phyloP scores from a whole-genome alignment of 2,797 vertebrate genomes.

The Mormyrus proboscirostris region DNA sequence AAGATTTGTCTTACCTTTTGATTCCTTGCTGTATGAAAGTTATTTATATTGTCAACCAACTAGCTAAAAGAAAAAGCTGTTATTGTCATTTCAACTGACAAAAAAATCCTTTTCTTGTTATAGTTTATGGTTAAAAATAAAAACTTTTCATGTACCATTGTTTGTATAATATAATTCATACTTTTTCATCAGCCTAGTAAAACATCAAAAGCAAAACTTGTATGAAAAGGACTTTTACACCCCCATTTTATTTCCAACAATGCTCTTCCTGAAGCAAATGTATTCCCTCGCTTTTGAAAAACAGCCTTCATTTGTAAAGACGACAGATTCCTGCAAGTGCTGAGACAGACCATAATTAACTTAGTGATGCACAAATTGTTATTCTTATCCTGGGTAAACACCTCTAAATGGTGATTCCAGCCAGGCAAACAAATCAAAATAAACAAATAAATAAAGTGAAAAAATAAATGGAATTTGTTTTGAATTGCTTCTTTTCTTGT shows the following conservation, averaged over 20 bases:
- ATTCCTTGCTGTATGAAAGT: neutral
- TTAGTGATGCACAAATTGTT: constrained; percentile 28
- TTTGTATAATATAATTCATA: neutral
- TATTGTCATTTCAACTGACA: neutral
- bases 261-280: constrained; percentile 13
- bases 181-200: neutral
- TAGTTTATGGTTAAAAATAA: neutral
- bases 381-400: constrained; percentile 27
- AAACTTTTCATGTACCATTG: neutral
- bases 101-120: neutral
- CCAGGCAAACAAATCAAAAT: constrained; percentile 25
- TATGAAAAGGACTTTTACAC: neutral
- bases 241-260: constrained; percentile 1
- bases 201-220: neutral
- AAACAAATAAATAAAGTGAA: constrained; percentile 19
- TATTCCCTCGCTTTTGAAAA: constrained; percentile 21
- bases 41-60: neutral
- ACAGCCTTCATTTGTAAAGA: constrained; percentile 25
- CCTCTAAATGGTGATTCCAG: constrained; percentile 11
- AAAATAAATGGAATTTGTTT: constrained; percentile 16
- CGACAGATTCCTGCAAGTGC: constrained; percentile 9
- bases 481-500: neutral
- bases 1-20: neutral
- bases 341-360: constrained; percentile 28
- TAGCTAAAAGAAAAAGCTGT: neutral